Evolutionary conservation across 2,113 vertebrate species (phyloP).

Genomic region (Corythornis madagascariensis): DNA sequence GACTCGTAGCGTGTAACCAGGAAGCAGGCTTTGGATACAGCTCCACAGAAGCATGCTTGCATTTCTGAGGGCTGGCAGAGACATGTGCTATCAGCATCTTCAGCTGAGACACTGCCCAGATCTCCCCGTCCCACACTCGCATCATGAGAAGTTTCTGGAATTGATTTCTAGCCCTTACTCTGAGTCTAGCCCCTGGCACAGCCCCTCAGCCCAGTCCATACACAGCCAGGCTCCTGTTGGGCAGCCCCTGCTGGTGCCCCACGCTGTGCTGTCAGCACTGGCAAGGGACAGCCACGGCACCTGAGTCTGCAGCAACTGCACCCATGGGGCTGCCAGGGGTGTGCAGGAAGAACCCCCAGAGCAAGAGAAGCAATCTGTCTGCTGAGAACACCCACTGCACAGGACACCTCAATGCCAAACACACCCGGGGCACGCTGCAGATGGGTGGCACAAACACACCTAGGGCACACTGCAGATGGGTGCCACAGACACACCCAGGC

Average conservation of each 20-base stretch:
- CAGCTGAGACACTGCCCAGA: not conserved
- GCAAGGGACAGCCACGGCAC: not conserved
- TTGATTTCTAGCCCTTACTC: not conserved
- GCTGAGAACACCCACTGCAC: too few relatives aligned
- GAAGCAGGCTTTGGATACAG: not conserved
- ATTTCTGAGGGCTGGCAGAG: not conserved
- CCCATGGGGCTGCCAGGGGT: not conserved
- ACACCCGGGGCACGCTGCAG: not conserved
- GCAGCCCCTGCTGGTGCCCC: not conserved
- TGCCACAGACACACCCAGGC: not conserved
- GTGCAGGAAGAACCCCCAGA: not conserved
- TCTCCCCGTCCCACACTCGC: not conserved
- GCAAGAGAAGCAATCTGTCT: not conserved
- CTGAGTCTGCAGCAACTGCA: too few relatives aligned
- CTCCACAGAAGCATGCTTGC: not conserved
- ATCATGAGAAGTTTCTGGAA: not conserved
- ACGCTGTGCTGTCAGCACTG: not conserved
- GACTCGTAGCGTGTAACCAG: slow-evolving; percentile 4
- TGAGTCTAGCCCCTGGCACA: not conserved
- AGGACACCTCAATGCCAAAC: not conserved
- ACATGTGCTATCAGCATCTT: not conserved
- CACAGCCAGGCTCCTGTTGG: not conserved
- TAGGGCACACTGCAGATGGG: not conserved
- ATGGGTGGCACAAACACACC: not conserved
- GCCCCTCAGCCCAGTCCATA: not conserved